Conservation (phyloP, 2,113 vertebrate genomes). For the Chionomys nivalis region DNA sequence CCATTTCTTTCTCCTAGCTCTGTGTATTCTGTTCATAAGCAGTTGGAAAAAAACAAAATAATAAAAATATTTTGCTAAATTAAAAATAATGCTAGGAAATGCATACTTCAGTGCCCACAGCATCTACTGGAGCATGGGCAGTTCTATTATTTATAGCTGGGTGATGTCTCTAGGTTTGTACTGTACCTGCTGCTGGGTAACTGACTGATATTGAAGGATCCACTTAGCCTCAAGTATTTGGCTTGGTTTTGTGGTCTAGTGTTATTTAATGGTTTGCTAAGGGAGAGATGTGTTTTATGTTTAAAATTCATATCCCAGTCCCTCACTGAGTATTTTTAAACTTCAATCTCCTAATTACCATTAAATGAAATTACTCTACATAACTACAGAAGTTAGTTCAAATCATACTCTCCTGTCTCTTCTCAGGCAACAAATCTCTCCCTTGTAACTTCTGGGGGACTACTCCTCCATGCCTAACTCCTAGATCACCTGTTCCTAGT, state of each 20-base stretch:
- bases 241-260: neutral
- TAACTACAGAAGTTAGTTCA: neutral
- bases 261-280: neutral
- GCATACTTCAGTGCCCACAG: neutral
- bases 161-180: neutral
- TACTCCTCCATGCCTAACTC: neutral
- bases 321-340: neutral
- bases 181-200: neutral
- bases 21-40: neutral
- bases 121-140: neutral
- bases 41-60: neutral
- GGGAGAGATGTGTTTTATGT: neutral
- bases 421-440: neutral
- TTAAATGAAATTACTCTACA: neutral
- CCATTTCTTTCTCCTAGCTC: neutral
- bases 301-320: neutral
- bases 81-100: conserved; percentile 19
- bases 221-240: neutral
- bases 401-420: neutral
- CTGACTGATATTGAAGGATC: neutral
- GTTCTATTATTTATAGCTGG: neutral
- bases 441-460: neutral
- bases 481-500: neutral
- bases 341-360: neutral
- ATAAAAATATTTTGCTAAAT: neutral